phyloP scores from a whole-genome alignment of 2,113 vertebrate species.

The Ammodytes dubius region DNA sequence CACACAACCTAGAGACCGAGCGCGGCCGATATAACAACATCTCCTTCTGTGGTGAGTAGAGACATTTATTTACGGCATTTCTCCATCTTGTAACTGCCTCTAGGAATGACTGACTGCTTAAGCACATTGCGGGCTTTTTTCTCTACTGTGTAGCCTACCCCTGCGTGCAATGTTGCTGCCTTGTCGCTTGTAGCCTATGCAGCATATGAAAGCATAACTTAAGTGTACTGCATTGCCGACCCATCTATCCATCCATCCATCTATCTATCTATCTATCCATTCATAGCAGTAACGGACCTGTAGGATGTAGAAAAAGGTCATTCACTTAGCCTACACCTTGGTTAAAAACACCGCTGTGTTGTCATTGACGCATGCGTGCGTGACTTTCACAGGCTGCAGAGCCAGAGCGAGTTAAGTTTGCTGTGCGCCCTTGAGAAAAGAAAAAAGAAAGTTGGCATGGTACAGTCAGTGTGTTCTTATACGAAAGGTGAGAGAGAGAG shows the following conservation, averaged over 20 bases:
- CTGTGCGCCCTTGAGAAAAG: conserved; percentile 53
- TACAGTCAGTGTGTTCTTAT: neutral
- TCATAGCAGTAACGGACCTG: conserved; percentile 40
- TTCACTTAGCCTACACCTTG: neutral
- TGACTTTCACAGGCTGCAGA: conserved; percentile 13
- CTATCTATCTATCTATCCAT: too few species aligned
- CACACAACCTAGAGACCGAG: conserved; percentile 41
- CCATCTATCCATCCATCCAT: neutral
- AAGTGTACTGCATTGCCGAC: conserved; percentile 47
- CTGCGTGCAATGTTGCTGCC: conserved; percentile 1
- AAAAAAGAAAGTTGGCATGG: conserved; percentile 62
- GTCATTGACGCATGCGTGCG: conserved; percentile 55
- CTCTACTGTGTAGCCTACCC: neutral
- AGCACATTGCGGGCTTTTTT: neutral
- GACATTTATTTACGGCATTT: neutral
- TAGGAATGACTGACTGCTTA: neutral
- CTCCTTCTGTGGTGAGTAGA: conserved; percentile 62
- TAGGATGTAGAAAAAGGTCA: conserved; percentile 66
- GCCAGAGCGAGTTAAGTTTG: conserved; percentile 43
- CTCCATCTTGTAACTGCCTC: neutral
- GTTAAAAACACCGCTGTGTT: conserved; percentile 6
- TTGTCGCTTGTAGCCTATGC: neutral
- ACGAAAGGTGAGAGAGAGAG: conserved; percentile 36
- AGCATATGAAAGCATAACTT: conserved; percentile 31
- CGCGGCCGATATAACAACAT: conserved; percentile 17